phyloP scores from a whole-genome alignment of 2,113 vertebrate genomes.

The Festucalex cinctus region DNA sequence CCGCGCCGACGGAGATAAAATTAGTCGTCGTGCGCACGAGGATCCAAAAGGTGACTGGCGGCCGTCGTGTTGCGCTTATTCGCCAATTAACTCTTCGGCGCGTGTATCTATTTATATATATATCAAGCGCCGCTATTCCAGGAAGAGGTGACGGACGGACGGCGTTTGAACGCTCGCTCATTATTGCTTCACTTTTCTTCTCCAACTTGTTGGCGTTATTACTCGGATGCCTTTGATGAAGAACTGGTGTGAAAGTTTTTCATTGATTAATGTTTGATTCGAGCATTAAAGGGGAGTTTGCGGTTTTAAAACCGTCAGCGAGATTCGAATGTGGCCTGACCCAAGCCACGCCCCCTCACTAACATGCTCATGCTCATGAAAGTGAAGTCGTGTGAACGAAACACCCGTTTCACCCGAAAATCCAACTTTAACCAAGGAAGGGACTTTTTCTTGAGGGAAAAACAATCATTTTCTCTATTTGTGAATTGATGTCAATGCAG shows the following conservation, averaged over 20 bases:
- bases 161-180: constrained; percentile 21
- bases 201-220: neutral
- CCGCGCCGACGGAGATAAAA: constrained; percentile 37
- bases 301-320: neutral
- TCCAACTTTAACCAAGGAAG: too few relatives aligned
- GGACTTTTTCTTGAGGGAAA: too few relatives aligned
- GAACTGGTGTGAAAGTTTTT: neutral
- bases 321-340: too few relatives aligned
- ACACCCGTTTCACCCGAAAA: too few relatives aligned
- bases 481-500: too few relatives aligned
- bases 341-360: too few relatives aligned
- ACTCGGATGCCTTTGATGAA: neutral
- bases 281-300: neutral
- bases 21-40: constrained; percentile 30
- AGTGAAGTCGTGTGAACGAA: too few relatives aligned
- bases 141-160: constrained; percentile 44
- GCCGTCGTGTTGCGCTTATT: constrained; percentile 47
- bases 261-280: neutral
- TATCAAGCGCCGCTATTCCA: constrained; percentile 55
- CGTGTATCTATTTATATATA: too few relatives aligned
- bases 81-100: constrained; percentile 57
- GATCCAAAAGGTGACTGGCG: constrained; percentile 47
- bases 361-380: too few relatives aligned
- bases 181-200: neutral
- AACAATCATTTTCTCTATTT: too few relatives aligned